Evolutionary conservation across 1,140 invertebrate genomes (phyloP).

Genomic region (Euschistus heros): DNA sequence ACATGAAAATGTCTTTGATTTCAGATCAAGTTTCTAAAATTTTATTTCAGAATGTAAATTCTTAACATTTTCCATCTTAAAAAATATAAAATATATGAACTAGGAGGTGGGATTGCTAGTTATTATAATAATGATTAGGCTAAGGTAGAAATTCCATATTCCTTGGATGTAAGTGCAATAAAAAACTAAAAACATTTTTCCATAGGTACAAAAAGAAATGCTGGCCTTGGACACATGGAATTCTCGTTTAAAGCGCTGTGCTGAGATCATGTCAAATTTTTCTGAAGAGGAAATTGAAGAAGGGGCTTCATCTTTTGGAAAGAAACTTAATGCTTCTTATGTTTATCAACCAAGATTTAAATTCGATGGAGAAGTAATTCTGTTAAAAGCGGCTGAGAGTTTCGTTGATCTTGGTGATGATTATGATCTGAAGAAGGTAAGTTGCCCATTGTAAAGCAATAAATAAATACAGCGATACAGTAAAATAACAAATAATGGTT

Average conservation of each 20-base stretch:
- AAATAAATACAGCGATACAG: background rate
- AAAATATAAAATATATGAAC: no score
- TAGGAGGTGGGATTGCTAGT: no score
- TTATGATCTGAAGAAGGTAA: slow-evolving; percentile 67
- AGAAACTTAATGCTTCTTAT: slow-evolving; percentile 59
- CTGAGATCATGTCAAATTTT: slow-evolving; percentile 48
- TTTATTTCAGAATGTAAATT: no score
- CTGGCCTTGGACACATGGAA: slow-evolving; percentile 38
- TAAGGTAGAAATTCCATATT: no score
- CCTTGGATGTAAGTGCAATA: no score
- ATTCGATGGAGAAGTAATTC: slow-evolving; percentile 55
- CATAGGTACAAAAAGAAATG: slow-evolving; percentile 45
- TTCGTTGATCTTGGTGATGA: slow-evolving; percentile 60
- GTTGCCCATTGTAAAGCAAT: slow-evolving; percentile 14
- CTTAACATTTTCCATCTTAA: no score
- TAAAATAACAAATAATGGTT: background rate
- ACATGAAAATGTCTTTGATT: no score
- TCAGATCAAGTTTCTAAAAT: no score
- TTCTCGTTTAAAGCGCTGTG: slow-evolving; percentile 39
- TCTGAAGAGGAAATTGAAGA: slow-evolving; percentile 5
- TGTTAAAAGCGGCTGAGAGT: slow-evolving; percentile 72
- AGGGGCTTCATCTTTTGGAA: slow-evolving; percentile 48
- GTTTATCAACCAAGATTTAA: slow-evolving; percentile 55
- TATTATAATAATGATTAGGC: no score
- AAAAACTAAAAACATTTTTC: no score